Conservation (phyloP, 2,888 invertebrate genomes). For the Cistogaster globosa region DNA sequence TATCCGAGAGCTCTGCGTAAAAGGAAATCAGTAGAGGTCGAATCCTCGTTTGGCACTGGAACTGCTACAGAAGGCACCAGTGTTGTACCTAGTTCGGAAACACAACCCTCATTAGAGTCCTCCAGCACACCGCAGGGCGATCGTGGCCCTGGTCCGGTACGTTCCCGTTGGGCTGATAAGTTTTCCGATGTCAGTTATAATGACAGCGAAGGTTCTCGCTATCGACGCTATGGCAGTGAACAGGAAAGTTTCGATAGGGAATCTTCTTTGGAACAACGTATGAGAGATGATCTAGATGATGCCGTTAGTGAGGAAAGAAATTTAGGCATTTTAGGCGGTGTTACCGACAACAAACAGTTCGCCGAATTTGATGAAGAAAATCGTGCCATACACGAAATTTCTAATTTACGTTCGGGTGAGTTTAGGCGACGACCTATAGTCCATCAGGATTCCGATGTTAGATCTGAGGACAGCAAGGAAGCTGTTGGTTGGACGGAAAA, state of each 20-base stretch:
- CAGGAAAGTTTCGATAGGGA: constrained; percentile 83
- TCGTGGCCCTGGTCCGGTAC: constrained; percentile 84
- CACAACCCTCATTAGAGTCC: constrained; percentile 87
- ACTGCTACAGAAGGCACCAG: constrained; percentile 77
- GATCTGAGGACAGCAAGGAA: constrained; percentile 82
- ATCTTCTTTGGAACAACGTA: constrained; percentile 82
- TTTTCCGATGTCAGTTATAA: constrained; percentile 83
- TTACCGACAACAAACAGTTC: constrained; percentile 85
- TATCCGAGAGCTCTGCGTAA: constrained; percentile 88
- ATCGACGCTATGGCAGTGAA: constrained; percentile 82
- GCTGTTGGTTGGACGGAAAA: constrained; percentile 82
- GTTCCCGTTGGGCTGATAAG: constrained; percentile 84
- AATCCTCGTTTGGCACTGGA: constrained; percentile 76
- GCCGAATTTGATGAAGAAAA: constrained; percentile 85
- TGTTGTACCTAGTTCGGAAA: constrained; percentile 84
- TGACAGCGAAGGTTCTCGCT: constrained; percentile 83
- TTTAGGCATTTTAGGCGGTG: constrained; percentile 79
- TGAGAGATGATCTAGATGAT: constrained; percentile 82
- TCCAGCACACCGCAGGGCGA: constrained; percentile 86
- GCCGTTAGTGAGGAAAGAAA: constrained; percentile 83
- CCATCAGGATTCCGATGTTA: constrained; percentile 82
- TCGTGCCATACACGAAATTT: constrained; percentile 84
- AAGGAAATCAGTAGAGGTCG: constrained; percentile 76
- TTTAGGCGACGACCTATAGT: constrained; percentile 82
- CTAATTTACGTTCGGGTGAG: constrained; percentile 81